Base-by-base conservation (phyloP, 2,113 vertebrate species). In the Marmota monax region DNA sequence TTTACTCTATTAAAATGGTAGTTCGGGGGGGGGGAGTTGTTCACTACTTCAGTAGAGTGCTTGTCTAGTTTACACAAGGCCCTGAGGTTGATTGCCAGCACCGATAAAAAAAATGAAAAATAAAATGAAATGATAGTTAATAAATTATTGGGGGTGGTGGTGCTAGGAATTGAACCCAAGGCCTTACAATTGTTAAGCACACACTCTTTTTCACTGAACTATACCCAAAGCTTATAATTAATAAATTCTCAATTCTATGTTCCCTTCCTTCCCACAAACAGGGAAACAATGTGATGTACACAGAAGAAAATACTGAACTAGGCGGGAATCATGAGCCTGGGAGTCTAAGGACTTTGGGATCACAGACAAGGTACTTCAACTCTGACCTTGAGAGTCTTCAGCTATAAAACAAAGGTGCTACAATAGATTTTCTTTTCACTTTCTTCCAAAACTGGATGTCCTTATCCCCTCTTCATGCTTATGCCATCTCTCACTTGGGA, bases 231-330 rank as follows among this genome's bases (percentile, higher is more conserved):
- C 29, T 12, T 69, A 22, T n/a, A 67, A 42, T 48, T 84, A n/a
- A 69, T 51, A 51, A 23, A 51, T 85, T 29, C 4, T 32, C 2
- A 32, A 78, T 29, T 23, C 9, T 27, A 18, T 56, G 93, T 79
- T 78, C 88, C 48, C 42, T 87, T 95, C 67, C 86, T 91, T 91
- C 37, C 34, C n/a, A 96, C 27, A 76, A 91, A 53, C 18, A 69
- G 85, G 45, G n/a, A 88, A 58, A 37, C 80, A 79, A 23, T 2
- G 27, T 84, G 29, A 58, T 69, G 1, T 65, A 88, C 84, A 39
- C 4, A n/a, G 22, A 82, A 58, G 29, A 94, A 93, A 85, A 93
- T 37, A 86, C 25, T 53, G 22, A 56, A 79, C 39, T 51, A 65
- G 37, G 67, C 22, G 77, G n/a, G 34, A 92, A 72, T 73, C 9